These are phyloP conservation scores for Eutolmus rufibarbis DNA, from an alignment of 2,888 invertebrate genomes.

Conservation along the genomic window DNA sequence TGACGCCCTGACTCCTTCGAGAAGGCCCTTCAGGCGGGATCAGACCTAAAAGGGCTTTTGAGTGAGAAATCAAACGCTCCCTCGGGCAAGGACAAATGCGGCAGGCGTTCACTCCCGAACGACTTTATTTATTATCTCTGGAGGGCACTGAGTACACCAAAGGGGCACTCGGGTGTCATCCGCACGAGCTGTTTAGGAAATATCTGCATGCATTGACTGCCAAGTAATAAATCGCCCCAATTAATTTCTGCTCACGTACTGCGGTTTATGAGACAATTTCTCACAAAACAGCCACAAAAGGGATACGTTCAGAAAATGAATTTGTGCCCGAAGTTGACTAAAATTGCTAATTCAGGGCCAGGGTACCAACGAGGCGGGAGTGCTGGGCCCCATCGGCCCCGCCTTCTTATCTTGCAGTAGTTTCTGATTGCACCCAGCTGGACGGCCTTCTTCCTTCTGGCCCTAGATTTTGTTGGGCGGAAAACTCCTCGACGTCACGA, in stretches of 20 bases:
- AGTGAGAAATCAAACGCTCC: neutral
- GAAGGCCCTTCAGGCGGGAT: neutral
- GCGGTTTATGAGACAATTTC: neutral
- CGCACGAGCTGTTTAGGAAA: neutral
- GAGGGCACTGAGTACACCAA: neutral
- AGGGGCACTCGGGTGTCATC: neutral
- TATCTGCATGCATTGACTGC: slow-evolving; percentile 2
- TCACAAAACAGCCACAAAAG: neutral
- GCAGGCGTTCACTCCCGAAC: neutral
- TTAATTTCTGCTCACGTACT: slow-evolving; percentile 38
- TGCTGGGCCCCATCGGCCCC: neutral
- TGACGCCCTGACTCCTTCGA: neutral
- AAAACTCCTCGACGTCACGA: neutral
- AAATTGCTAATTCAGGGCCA: neutral
- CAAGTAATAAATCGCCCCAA: neutral
- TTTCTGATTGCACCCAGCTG: neutral
- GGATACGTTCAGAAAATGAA: neutral
- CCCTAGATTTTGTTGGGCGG: neutral
- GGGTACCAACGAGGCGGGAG: neutral
- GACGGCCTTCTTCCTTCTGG: neutral
- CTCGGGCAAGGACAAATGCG: neutral
- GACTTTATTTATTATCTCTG: neutral
- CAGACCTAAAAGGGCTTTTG: neutral
- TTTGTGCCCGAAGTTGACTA: neutral
- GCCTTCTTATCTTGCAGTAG: neutral